Evolutionary conservation across 2,797 vertebrate genomes (phyloP).

Genomic region (Falco concolor): DNA sequence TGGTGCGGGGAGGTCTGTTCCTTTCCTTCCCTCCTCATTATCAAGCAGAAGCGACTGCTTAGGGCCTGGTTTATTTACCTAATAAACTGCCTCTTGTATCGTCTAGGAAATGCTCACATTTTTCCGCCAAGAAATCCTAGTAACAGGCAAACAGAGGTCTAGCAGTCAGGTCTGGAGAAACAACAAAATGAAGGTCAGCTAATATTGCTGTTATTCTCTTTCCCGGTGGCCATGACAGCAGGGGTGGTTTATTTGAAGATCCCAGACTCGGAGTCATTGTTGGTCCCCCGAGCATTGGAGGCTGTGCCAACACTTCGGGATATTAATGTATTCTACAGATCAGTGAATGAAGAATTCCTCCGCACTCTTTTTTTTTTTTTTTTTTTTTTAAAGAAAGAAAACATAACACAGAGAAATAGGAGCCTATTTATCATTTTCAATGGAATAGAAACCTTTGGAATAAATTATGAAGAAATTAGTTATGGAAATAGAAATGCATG

Average conservation of each 20-base stretch:
- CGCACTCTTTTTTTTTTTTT: constrained; percentile 55
- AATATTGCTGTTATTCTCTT: constrained; percentile 82
- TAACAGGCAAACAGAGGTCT: constrained; percentile 88
- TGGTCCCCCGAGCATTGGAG: constrained; percentile 74
- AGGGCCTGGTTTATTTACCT: constrained; percentile 81
- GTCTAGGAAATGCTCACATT: constrained; percentile 83
- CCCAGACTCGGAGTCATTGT: constrained; percentile 96
- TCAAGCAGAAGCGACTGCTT: constrained; percentile 79
- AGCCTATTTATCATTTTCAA: not conserved
- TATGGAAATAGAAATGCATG: not conserved
- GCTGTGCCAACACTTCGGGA: constrained; percentile 85
- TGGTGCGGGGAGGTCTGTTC: constrained; percentile 30
- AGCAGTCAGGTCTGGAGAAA: constrained; percentile 91
- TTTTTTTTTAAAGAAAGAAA: too few relatives aligned
- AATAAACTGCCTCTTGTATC: constrained; percentile 80
- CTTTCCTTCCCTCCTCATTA: constrained; percentile 62
- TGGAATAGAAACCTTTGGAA: not conserved
- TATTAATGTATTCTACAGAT: constrained; percentile 91
- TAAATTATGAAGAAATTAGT: not conserved
- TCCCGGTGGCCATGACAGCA: constrained; percentile 86
- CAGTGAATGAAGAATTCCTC: constrained; percentile 84
- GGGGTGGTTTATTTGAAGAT: constrained; percentile 91
- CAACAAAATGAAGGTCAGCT: constrained; percentile 91
- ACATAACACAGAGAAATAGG: not conserved
- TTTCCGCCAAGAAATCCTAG: constrained; percentile 88